Base-by-base conservation (phyloP, 2,797 vertebrate genomes). In the Phalanger gymnotis region DNA sequence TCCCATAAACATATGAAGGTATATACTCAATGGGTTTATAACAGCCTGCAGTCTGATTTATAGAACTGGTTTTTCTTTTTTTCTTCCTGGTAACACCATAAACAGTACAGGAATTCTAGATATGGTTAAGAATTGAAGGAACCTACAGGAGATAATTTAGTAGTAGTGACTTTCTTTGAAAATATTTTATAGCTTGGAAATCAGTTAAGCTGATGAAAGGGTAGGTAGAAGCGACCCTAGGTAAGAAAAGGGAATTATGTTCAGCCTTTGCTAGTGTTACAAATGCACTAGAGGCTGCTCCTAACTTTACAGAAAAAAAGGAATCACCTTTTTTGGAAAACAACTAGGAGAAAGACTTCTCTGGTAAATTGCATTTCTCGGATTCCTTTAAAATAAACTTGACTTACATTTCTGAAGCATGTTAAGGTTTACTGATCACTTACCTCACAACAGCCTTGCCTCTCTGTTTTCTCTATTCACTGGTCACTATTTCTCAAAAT, bases 61-160 rank as follows among this genome's bases (percentile, higher is more conserved):
- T 27, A 61, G 31, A 22, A 90, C 6, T 54, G 19, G 90, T n/a
- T n/a, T n/a, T n/a, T 73, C 53, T 27, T 73, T 25, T 58, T 91
- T 54, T 91, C 53, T 51, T 25, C 73, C 53, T 9, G 27, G 66
- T 91, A 94, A 31, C 73, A 27, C 30, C 87, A 91, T 90, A 73
- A 91, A 95, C 31, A 94, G 9, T 94, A 6, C 40, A 87, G 47
- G 91, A 81, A 93, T n/a, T 95, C 54, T 47, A 57, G 16, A 52
- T 57, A 93, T 34, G 34, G 81, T 96, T 92, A 93, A 47, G 96
- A 97, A 94, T 93, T 93, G 91, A 31, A 96, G 93, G 55, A 73
- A 94, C 4, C 25, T 54, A 52, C 54, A 73, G 90, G 16, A 90
- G n/a, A 66, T 90, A 95, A 96, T 91, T 93, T 28, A 4, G 66